Conservation (phyloP, 2,113 vertebrate genomes). For the Protobothrops mucrosquamatus region DNA sequence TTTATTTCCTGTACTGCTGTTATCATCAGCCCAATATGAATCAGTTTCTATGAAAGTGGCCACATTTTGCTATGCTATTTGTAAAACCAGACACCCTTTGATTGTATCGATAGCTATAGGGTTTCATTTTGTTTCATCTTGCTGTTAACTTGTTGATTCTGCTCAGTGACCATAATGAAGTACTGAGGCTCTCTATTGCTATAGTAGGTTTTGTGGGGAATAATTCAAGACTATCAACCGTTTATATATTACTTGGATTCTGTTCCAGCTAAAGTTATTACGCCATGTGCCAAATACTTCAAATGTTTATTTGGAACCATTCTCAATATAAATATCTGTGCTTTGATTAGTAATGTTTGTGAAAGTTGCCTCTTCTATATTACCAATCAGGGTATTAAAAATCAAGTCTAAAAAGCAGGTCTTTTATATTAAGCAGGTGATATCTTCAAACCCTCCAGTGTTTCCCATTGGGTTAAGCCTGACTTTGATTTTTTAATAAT, state of each 20-base stretch:
- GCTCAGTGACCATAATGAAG: background rate
- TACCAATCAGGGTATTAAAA: background rate
- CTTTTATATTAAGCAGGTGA: background rate
- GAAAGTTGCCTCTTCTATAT: background rate
- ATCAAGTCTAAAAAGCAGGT: background rate
- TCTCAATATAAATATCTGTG: background rate
- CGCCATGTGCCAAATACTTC: background rate
- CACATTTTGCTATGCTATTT: background rate
- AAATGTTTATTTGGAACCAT: background rate
- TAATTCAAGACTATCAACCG: background rate
- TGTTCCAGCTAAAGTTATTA: background rate
- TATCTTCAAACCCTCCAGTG: background rate
- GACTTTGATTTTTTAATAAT: background rate
- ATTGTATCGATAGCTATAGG: background rate
- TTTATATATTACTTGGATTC: background rate
- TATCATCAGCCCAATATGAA: background rate
- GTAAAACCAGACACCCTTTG: background rate
- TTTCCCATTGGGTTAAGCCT: background rate
- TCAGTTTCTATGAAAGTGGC: background rate
- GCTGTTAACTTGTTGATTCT: background rate
- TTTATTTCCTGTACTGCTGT: background rate
- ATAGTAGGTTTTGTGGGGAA: background rate
- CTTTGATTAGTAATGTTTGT: background rate
- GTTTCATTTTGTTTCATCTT: background rate
- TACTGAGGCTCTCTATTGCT: background rate